phyloP scores from a whole-genome alignment of 2,113 vertebrate species.

The Apodemus speciosus region DNA sequence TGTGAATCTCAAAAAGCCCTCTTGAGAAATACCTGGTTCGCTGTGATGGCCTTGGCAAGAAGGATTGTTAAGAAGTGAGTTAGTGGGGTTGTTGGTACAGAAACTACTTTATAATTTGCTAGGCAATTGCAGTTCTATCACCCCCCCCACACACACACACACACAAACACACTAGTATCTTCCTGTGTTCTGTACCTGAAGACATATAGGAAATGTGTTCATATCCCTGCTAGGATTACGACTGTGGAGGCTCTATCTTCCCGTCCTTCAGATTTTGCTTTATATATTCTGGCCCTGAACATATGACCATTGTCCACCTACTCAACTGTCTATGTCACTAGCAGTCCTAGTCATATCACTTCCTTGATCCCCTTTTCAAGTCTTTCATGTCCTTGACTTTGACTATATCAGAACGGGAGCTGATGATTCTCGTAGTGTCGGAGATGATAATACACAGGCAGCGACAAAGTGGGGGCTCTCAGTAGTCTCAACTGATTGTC shows the following conservation, averaged over 20 bases:
- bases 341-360: neutral
- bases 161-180: too few species aligned
- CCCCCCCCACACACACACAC: neutral
- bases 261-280: neutral
- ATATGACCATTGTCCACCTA: neutral
- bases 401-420: neutral
- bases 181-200: neutral
- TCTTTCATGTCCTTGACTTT: neutral
- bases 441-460: neutral
- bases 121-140: neutral
- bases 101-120: neutral
- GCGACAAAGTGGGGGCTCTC: neutral
- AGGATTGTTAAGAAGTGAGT: neutral
- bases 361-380: slow-evolving; percentile 3
- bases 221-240: neutral
- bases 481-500: neutral
- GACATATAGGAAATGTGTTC: neutral
- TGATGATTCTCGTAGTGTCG: neutral
- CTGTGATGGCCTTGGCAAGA: slow-evolving; percentile 16
- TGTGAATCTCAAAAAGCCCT: neutral
- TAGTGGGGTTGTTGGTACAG: neutral
- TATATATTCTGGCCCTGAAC: neutral
- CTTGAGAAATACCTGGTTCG: slow-evolving; percentile 41
- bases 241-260: neutral
- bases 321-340: neutral